These are phyloP conservation scores for Andinoacara biseriatus DNA, from an alignment of 2,113 vertebrate genomes.

Conservation along the genomic window DNA sequence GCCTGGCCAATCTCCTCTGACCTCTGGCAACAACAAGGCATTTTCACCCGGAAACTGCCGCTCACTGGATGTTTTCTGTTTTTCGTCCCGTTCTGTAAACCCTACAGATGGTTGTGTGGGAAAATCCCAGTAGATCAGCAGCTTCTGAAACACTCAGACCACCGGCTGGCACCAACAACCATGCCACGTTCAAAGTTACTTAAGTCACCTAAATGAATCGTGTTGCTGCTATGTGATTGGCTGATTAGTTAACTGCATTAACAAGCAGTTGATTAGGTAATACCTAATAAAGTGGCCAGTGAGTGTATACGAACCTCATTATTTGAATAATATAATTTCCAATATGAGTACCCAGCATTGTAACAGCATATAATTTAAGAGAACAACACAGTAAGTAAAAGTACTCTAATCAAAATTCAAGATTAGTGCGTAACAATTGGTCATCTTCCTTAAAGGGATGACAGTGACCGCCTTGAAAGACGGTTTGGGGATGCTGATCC, in stretches of 20 bases:
- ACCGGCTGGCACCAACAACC: too few species aligned
- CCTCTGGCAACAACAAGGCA: neutral
- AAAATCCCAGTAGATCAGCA: fast-evolving
- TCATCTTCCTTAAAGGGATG: conserved; percentile 84
- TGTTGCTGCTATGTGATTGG: too few species aligned
- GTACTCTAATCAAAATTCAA: neutral
- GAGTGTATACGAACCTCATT: neutral
- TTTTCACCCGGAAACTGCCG: neutral
- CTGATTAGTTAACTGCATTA: too few species aligned
- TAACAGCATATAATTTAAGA: neutral
- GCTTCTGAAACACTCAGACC: neutral
- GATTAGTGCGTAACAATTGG: neutral
- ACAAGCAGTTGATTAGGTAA: too few species aligned
- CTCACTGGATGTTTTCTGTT: neutral
- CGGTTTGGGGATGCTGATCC: conserved; percentile 91
- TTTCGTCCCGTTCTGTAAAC: too few species aligned
- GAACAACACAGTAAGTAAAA: neutral
- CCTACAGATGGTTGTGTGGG: neutral
- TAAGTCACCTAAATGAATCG: neutral
- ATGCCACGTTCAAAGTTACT: neutral
- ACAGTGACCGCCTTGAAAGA: conserved; percentile 94
- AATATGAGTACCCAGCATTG: neutral
- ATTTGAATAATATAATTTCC: neutral
- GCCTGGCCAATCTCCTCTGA: neutral
- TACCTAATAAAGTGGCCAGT: too few species aligned